Evolutionary conservation across 23 tunicate genomes (phyloP).

Genomic region (Ciona savignyi): DNA sequence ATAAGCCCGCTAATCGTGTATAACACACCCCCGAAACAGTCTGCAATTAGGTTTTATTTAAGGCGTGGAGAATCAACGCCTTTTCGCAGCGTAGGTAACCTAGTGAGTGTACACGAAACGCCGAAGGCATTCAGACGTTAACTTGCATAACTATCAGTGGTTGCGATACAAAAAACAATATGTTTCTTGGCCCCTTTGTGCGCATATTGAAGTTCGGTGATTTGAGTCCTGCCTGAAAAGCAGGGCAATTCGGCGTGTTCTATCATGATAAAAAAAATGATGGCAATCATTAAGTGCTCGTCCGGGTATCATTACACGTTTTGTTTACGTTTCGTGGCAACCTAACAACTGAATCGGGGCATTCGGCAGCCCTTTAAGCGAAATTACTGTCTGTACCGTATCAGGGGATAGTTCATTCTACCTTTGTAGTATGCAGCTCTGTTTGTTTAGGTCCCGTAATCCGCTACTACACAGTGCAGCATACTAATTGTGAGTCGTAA

Average conservation of each 20-base stretch:
- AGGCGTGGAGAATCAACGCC: slow-evolving; percentile 1
- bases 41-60: neutral
- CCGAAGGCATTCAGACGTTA: neutral
- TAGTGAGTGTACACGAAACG: neutral
- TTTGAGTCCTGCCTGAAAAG: too few species aligned
- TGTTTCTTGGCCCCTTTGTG: neutral
- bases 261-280: too few species aligned
- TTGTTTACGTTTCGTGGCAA: neutral
- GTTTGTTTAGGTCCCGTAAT: neutral
- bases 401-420: too few species aligned
- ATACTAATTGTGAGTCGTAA: neutral
- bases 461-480: neutral
- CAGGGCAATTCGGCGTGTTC: too few species aligned
- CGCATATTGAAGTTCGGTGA: neutral
- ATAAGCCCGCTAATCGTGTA: neutral
- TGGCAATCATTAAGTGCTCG: too few species aligned
- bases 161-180: neutral
- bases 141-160: neutral
- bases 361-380: too few species aligned
- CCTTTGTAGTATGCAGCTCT: neutral
- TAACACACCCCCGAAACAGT: neutral
- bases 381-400: too few species aligned
- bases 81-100: neutral
- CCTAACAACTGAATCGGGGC: too few species aligned
- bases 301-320: too few species aligned